These are phyloP conservation scores for Polia nebulosa DNA, from an alignment of 2,888 invertebrate genomes.

Conservation along the genomic window DNA sequence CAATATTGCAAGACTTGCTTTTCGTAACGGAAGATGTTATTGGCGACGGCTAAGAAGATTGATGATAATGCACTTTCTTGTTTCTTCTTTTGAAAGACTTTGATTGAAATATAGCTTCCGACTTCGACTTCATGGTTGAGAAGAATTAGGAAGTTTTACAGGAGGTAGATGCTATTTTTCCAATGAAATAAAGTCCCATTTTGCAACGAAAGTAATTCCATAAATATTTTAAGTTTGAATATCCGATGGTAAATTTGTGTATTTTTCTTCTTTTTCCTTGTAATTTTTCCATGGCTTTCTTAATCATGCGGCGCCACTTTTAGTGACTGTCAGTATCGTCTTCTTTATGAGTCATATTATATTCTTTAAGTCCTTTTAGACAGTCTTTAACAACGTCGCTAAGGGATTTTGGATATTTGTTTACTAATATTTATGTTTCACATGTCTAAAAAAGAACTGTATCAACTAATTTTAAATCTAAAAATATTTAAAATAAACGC, in stretches of 20 bases:
- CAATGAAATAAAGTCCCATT: background rate
- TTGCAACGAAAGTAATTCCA: background rate
- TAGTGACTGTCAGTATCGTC: too few species aligned
- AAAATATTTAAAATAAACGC: background rate
- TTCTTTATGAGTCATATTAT: too few species aligned
- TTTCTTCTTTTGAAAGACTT: slow-evolving; percentile 23
- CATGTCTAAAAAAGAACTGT: too few species aligned
- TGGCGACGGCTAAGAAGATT: slow-evolving; percentile 22
- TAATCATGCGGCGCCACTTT: too few species aligned
- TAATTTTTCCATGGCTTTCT: too few species aligned
- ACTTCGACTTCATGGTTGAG: background rate
- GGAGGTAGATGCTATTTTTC: background rate
- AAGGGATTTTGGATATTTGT: too few species aligned
- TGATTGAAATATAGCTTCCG: slow-evolving; percentile 37
- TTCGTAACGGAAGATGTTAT: slow-evolving; percentile 6
- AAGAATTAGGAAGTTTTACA: background rate
- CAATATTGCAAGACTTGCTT: background rate
- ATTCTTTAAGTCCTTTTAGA: too few species aligned
- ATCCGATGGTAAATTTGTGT: too few species aligned
- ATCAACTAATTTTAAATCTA: background rate
- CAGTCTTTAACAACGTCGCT: too few species aligned
- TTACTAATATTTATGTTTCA: too few species aligned
- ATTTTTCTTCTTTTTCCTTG: too few species aligned
- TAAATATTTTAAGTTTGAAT: too few species aligned
- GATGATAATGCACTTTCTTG: slow-evolving; percentile 45